Evolutionary conservation across 2,797 vertebrate species (phyloP).

Genomic region (Alauda arvensis): DNA sequence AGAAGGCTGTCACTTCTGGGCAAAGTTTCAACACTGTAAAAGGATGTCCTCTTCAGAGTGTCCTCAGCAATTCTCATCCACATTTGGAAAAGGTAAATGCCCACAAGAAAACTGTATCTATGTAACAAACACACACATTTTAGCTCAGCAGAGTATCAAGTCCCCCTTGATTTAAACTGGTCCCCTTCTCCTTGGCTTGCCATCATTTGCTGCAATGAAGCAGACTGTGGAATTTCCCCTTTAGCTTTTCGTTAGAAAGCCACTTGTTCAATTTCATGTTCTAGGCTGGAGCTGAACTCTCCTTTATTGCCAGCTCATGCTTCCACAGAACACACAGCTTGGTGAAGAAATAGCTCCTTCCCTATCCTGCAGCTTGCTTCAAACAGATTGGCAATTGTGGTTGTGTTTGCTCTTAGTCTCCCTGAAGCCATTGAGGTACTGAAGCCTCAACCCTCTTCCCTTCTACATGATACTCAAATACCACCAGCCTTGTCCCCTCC

Average conservation of each 20-base stretch:
- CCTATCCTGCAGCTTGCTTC: not conserved
- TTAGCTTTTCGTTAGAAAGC: conserved; percentile 16
- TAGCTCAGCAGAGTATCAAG: not conserved
- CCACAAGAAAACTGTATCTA: not conserved
- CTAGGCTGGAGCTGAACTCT: not conserved
- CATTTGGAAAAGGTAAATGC: not conserved
- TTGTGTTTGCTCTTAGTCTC: not conserved
- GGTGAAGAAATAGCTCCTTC: conserved; percentile 7
- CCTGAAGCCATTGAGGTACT: not conserved
- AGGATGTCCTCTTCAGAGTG: not conserved
- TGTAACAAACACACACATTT: not conserved
- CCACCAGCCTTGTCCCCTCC: not conserved
- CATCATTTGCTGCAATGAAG: not conserved
- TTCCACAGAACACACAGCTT: not conserved
- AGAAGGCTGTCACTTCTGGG: not conserved
- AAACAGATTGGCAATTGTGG: not conserved
- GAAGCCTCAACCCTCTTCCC: not conserved
- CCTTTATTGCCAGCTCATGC: not conserved
- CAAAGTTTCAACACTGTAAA: not conserved
- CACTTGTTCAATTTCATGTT: not conserved
- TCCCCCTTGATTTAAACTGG: not conserved
- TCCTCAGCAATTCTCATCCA: not conserved
- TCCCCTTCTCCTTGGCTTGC: not conserved
- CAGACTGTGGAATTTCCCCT: not conserved
- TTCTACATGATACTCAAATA: not conserved